phyloP scores from a whole-genome alignment of 35 echinoderm and acorn worm species.

The Nesometra sesokonis region DNA sequence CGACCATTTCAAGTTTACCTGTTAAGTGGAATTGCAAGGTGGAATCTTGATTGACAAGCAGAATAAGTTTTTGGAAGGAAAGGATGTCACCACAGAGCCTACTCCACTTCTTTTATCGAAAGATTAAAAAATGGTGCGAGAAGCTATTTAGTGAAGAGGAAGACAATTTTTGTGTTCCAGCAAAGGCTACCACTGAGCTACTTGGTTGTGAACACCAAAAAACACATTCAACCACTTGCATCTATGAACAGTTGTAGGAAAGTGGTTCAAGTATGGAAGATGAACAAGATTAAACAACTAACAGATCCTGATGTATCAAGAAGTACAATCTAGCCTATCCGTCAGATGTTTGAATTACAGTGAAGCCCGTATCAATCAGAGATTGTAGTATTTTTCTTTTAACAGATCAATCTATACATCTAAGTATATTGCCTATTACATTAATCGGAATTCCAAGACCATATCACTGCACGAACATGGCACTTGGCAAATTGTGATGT shows the following conservation, averaged over 20 bases:
- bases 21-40: slow-evolving; percentile 20
- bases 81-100: slow-evolving; percentile 14
- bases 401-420: no score
- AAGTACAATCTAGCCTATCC: no score
- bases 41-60: slow-evolving; percentile 33
- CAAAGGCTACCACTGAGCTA: slow-evolving; percentile 12
- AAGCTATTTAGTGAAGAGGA: slow-evolving; percentile 31
- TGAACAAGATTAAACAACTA: no score
- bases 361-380: no score
- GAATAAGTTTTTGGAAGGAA: slow-evolving; percentile 23
- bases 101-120: slow-evolving; percentile 14
- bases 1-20: slow-evolving; percentile 43
- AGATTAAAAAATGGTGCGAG: slow-evolving; percentile 30
- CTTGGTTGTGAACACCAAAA: slow-evolving; percentile 42
- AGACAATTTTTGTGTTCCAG: slow-evolving; percentile 25
- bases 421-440: no score
- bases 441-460: no score
- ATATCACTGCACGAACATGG: no score
- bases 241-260: neutral
- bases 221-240: neutral
- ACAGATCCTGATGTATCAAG: no score
- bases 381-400: no score
- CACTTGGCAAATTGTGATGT: no score
- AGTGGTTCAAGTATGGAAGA: neutral
- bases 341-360: no score